phyloP scores from a whole-genome alignment of 1,140 invertebrate species.

The Proctacanthus coquilletti region DNA sequence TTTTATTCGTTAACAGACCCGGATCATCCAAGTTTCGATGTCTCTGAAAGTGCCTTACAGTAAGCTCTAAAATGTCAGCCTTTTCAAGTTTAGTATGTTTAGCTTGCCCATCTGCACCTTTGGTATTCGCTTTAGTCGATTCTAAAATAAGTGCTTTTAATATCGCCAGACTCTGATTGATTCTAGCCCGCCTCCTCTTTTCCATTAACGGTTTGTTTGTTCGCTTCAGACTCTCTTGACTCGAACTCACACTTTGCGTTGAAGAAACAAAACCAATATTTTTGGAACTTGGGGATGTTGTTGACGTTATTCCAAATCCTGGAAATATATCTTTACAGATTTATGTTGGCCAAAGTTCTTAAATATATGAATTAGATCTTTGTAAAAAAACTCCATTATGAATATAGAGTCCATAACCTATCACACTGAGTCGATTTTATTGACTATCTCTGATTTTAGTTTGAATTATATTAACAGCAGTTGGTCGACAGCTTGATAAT shows the following conservation, averaged over 20 bases:
- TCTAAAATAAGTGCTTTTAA: conserved; percentile 70
- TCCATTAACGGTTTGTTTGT: conserved; percentile 87
- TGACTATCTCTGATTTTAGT: too few relatives aligned
- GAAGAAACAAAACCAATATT: conserved; percentile 26
- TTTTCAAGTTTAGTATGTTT: conserved; percentile 77
- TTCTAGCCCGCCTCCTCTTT: conserved; percentile 70
- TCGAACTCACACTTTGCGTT: conserved; percentile 23
- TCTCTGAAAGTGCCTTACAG: conserved; percentile 70
- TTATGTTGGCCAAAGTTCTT: too few relatives aligned
- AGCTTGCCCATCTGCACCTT: conserved; percentile 41
- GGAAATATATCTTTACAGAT: neutral
- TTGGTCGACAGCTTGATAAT: too few relatives aligned
- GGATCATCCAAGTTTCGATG: conserved; percentile 47
- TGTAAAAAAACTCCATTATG: too few relatives aligned
- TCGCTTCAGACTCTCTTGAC: conserved; percentile 29
- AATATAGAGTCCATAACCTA: too few relatives aligned
- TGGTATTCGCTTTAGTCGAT: conserved; percentile 36
- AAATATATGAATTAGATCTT: too few relatives aligned
- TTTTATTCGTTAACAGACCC: conserved; percentile 29
- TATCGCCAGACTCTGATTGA: conserved; percentile 75
- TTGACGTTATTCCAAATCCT: neutral
- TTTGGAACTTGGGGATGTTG: conserved; percentile 10
- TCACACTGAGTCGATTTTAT: too few relatives aligned
- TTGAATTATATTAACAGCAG: too few relatives aligned
- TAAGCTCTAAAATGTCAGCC: conserved; percentile 84